Percentiles rank a stretch among this genome's conserved stretches.
Conservation (phyloP, 37 sponge, comb jelly and placozoan species). For the Petrosia ficiformis region DNA sequence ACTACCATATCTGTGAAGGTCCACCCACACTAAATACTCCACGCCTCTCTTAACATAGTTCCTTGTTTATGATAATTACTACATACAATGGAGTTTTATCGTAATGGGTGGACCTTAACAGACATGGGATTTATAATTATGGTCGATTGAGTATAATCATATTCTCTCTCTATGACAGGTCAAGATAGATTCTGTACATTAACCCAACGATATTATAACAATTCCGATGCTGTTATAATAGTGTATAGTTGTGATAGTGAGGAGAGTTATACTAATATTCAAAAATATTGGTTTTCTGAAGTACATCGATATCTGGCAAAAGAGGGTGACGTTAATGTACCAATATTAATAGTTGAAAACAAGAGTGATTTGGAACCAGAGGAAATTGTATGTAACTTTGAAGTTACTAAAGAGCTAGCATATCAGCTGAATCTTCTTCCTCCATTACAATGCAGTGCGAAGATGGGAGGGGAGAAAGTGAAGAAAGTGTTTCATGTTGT, state of each 20-base stretch:
- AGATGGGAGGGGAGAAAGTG: slow-evolving; percentile 41
- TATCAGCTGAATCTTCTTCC: slow-evolving; percentile 21
- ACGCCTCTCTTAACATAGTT: no score
- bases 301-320: slow-evolving; percentile 35
- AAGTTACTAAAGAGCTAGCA: slow-evolving; percentile 20
- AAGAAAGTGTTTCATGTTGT: slow-evolving; percentile 24
- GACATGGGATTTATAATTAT: no score
- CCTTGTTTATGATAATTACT: no score
- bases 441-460: slow-evolving; percentile 56
- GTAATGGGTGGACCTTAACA: no score
- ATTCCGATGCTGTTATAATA: slow-evolving; percentile 44
- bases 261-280: slow-evolving; percentile 18
- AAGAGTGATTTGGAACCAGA: slow-evolving; percentile 34
- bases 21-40: no score
- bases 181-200: slow-evolving; percentile 61
- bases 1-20: no score
- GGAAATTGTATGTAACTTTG: neutral
- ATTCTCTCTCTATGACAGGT: slow-evolving; percentile 39
- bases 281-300: slow-evolving; percentile 50
- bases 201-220: slow-evolving; percentile 43
- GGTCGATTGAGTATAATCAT: no score
- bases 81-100: no score
- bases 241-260: slow-evolving; percentile 26
- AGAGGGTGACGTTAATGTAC: slow-evolving; percentile 37
- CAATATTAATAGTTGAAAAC: slow-evolving; percentile 55